Percentiles rank a stretch among this genome's conserved stretches.
Conservation (phyloP, 2,113 vertebrate genomes). For the Canis aureus region DNA sequence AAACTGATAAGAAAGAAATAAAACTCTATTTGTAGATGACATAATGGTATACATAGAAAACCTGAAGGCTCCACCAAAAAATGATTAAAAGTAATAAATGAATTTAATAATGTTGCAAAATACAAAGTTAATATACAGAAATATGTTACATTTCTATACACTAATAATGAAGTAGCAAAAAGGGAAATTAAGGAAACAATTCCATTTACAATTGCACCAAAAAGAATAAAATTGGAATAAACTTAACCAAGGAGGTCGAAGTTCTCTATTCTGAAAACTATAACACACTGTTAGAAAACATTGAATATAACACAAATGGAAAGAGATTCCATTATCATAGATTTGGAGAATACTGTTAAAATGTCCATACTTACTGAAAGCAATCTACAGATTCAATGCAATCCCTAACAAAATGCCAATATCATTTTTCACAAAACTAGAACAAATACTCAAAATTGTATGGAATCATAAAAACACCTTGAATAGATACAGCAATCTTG, state of each 20-base stretch:
- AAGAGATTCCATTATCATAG: background rate
- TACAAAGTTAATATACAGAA: background rate
- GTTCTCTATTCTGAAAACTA: background rate
- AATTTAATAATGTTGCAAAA: background rate
- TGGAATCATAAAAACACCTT: background rate
- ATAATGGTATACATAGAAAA: background rate
- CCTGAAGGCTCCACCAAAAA: background rate
- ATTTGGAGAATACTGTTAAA: background rate
- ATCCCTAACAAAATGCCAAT: background rate
- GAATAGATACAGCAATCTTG: background rate
- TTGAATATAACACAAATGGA: background rate
- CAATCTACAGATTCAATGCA: background rate
- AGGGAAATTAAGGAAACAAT: background rate
- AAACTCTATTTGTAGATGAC: background rate
- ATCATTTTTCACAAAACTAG: background rate
- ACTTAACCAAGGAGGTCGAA: background rate
- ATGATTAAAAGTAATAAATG: background rate
- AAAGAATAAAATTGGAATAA: background rate
- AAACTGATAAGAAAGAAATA: background rate
- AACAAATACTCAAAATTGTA: background rate
- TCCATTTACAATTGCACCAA: background rate
- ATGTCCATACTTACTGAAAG: background rate
- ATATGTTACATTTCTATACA: background rate
- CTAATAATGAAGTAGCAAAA: background rate
- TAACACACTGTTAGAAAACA: background rate